Percentiles rank a stretch among this genome's conserved stretches.
Conservation (phyloP, 2,113 vertebrate species). For the Nyctereutes procyonoides region DNA sequence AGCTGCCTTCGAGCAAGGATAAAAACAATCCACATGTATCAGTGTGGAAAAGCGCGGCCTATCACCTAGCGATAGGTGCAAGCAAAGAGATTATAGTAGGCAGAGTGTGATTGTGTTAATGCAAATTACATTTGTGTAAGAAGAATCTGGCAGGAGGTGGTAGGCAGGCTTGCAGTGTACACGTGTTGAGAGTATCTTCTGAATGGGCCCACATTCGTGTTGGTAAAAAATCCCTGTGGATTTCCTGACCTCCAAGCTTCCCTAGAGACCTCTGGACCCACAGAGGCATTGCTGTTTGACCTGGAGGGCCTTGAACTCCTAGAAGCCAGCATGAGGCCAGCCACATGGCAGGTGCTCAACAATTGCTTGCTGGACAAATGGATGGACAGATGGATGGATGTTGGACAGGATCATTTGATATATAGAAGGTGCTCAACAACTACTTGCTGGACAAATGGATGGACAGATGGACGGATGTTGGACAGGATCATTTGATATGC, state of each 20-base stretch:
- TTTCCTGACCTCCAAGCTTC: background rate
- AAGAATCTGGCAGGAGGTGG: background rate
- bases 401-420: background rate
- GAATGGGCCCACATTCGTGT: background rate
- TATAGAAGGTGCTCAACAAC: background rate
- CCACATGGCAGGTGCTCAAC: background rate
- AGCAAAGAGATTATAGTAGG: background rate
- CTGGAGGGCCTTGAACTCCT: background rate
- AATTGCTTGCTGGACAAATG: background rate
- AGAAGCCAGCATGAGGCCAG: background rate
- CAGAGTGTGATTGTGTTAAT: background rate
- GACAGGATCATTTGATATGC: background rate
- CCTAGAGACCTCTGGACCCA: background rate
- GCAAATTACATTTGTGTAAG: background rate
- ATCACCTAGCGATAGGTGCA: accelerated
- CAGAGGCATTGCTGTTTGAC: background rate
- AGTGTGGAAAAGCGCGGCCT: background rate
- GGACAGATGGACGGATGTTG: background rate
- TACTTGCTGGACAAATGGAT: background rate
- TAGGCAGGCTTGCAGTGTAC: background rate
- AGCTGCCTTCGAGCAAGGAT: background rate
- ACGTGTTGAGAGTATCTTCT: background rate
- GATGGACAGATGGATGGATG: background rate
- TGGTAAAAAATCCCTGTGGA: background rate
- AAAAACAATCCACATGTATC: too few species aligned